These are phyloP conservation scores for Melanotaenia maccullochi DNA, from an alignment of 2,797 vertebrate genomes.

Conservation along the genomic window DNA sequence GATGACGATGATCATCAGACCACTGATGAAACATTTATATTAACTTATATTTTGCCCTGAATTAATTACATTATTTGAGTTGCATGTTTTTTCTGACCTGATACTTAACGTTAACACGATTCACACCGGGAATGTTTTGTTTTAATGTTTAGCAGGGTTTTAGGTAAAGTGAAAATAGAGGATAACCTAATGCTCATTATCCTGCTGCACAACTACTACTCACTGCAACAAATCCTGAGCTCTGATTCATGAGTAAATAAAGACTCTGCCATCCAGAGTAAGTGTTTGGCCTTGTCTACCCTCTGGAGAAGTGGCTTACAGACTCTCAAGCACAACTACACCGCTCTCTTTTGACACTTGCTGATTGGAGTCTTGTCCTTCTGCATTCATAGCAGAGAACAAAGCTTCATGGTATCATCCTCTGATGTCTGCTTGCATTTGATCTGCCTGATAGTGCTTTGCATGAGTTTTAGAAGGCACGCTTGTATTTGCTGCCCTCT, in stretches of 20 bases:
- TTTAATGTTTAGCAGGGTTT: not conserved
- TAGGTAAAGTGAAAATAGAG: not conserved
- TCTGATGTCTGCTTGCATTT: not conserved
- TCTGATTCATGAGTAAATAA: not conserved
- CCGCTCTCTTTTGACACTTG: not conserved
- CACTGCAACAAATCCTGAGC: not conserved
- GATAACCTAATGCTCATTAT: not conserved
- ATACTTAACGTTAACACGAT: not conserved
- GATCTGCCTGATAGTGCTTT: not conserved
- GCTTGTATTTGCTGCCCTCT: not conserved
- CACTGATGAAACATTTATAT: too few species aligned
- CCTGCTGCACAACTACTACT: not conserved
- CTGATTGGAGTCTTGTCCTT: not conserved
- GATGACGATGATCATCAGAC: too few species aligned
- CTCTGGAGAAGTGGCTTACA: not conserved
- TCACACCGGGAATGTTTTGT: not conserved
- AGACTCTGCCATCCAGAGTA: not conserved
- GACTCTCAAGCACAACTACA: not conserved
- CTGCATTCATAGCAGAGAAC: not conserved
- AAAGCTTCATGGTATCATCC: not conserved
- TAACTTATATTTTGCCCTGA: too few species aligned
- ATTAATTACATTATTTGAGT: not conserved
- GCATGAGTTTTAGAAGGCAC: not conserved
- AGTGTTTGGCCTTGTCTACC: not conserved
- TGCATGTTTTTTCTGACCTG: not conserved